Conservation (phyloP, 1,140 invertebrate species). For the Aleiodes sp. region DNA sequence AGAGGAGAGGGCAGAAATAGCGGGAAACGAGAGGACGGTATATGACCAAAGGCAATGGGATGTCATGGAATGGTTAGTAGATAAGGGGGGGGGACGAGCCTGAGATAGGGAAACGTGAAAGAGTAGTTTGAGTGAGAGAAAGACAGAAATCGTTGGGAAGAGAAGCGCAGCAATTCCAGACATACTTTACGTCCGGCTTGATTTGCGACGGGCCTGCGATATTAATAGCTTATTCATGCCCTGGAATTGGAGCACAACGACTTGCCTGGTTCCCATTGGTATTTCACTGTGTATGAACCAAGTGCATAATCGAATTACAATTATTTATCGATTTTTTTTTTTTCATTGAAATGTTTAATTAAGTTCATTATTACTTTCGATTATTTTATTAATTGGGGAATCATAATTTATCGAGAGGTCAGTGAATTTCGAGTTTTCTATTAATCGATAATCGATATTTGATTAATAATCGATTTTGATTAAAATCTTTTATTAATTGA, state of each 20-base stretch:
- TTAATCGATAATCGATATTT: too few relatives aligned
- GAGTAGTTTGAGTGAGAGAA: conserved; percentile 2
- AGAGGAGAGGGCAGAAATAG: too few relatives aligned
- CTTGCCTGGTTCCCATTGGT: conserved; percentile 21
- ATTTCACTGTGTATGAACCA: not conserved
- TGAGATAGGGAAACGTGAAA: conserved; percentile 17
- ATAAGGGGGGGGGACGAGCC: not conserved
- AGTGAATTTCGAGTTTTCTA: too few relatives aligned
- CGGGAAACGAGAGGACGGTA: too few relatives aligned
- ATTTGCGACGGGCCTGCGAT: conserved; percentile 46
- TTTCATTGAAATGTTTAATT: too few relatives aligned
- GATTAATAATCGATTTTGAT: too few relatives aligned
- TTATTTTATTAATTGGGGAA: too few relatives aligned
- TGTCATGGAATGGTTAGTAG: not conserved
- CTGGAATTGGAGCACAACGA: conserved; percentile 47
- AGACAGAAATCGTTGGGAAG: conserved; percentile 34
- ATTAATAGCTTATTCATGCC: conserved; percentile 52
- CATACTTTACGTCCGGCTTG: conserved; percentile 51
- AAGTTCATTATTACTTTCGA: too few relatives aligned
- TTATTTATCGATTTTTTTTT: not conserved
- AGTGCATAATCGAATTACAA: conserved; percentile 2
- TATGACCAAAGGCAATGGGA: conserved; percentile 10
- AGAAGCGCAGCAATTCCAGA: conserved; percentile 41
- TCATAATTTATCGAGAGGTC: too few relatives aligned
- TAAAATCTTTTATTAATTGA: too few relatives aligned